These are phyloP conservation scores for Pelecanoides urinatrix DNA, from an alignment of 2,113 vertebrate species.

Conservation along the genomic window DNA sequence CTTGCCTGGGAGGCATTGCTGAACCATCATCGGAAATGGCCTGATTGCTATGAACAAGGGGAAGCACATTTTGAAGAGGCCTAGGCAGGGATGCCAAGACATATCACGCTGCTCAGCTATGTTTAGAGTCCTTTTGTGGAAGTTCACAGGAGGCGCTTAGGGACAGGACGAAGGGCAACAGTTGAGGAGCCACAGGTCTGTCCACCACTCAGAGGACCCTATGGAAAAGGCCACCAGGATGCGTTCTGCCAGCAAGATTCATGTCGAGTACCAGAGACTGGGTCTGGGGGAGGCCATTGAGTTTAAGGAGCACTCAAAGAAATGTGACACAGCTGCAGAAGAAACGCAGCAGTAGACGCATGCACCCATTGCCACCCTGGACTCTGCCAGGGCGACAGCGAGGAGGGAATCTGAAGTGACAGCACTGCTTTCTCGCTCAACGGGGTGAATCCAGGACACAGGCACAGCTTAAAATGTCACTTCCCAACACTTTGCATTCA, in stretches of 20 bases:
- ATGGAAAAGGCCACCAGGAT: not conserved
- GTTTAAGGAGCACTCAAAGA: not conserved
- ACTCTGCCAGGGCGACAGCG: not conserved
- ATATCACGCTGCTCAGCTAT: not conserved
- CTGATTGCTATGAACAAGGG: slow-evolving; percentile 59
- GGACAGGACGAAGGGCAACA: slow-evolving; percentile 12
- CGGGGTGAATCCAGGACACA: slow-evolving; percentile 8
- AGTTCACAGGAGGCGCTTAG: slow-evolving; percentile 12
- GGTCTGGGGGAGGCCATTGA: not conserved
- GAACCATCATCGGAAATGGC: slow-evolving; percentile 51
- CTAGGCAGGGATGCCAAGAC: slow-evolving; percentile 53
- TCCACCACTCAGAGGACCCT: not conserved
- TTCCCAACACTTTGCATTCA: not conserved
- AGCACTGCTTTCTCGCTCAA: not conserved
- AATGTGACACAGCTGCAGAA: accelerated
- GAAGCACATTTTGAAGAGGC: slow-evolving; percentile 54
- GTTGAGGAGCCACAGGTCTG: slow-evolving; percentile 4
- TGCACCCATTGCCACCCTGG: not conserved
- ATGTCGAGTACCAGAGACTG: accelerated
- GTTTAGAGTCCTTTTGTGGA: slow-evolving; percentile 11
- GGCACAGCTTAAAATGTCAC: slow-evolving; percentile 11
- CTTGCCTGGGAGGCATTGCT: slow-evolving; percentile 54
- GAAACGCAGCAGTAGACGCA: not conserved
- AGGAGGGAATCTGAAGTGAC: slow-evolving; percentile 35
- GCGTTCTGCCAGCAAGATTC: not conserved